Base-by-base conservation (phyloP, 2,888 invertebrate genomes). In the Ichneumoninae sp. region DNA sequence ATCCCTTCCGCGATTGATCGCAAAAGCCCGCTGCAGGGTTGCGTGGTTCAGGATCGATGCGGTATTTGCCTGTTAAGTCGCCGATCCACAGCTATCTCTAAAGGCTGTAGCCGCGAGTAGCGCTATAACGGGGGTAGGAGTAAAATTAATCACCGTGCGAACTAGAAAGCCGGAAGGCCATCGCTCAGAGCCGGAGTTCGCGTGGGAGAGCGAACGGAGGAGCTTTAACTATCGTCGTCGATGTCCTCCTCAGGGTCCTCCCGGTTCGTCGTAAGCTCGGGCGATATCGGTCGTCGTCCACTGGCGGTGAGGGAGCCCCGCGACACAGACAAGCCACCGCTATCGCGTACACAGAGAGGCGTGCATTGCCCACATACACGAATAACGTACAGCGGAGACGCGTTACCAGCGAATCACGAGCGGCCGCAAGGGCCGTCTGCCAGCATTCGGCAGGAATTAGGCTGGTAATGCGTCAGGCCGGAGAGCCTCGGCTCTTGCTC, bases 401-500 rank as follows among this genome's bases (percentile, higher is more conserved):
- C 44, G 66, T 82, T 66, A 71, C 82, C 36, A 66, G 82, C 60
- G 72, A 82, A 78, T 82, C 81, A 82, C 76, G 54, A 82, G 71
- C 36, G 72, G 75, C 70, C 76, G 33, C 77, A 60, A 66, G 68
- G 77, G 72, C 76, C 81, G 76, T 82, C 76, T 82, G 77, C 81
- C 82, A 85, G 84, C 86, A 86, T 87, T 89, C 86, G 88, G 86
- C 87, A 86, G 89, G 89, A 91, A 91, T 91, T 91, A 91, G 92
- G 91, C 90, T 90, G 91, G 90, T 89, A 90, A 91, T 92, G 90
- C 89, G 89, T 91, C 92, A 89, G 87, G 19, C 66, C 66, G 19
- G 62, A 77, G 77, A 77, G 86, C 83, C 87, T 87, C 80, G 84
- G 40, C 68, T 36, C 68, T 80, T 26, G 19, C 70, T 82, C 71